Percentiles rank a stretch among this genome's conserved stretches.
These are phyloP conservation scores for Stichodactyla mertensii DNA, from an alignment of 64 coral and sea anemone genomes.

Conservation along the genomic window DNA sequence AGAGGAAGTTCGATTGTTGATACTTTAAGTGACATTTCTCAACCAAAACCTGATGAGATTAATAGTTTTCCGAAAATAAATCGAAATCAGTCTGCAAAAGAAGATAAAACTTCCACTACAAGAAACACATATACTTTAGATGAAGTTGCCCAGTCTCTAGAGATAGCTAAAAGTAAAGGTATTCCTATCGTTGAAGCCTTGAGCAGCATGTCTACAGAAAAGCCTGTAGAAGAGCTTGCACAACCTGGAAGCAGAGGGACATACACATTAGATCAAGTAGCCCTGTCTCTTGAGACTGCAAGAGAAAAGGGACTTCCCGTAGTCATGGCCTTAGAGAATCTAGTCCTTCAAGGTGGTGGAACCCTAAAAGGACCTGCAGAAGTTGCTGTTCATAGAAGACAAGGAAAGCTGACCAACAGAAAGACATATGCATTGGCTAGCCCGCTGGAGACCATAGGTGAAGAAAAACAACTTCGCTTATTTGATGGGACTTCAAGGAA, in stretches of 20 bases:
- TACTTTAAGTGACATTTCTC: conserved; percentile 28
- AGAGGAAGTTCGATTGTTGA: conserved; percentile 31
- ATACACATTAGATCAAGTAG: conserved; percentile 77
- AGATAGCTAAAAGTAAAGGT: conserved; percentile 64
- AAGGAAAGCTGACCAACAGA: conserved; percentile 77
- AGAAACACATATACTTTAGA: conserved; percentile 67
- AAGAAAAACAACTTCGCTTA: conserved; percentile 56
- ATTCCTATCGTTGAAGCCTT: conserved; percentile 71
- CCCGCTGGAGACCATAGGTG: conserved; percentile 82
- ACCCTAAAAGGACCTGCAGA: conserved; percentile 23
- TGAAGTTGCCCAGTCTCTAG: conserved; percentile 70
- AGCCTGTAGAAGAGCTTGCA: neutral
- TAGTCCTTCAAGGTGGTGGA: conserved; percentile 18
- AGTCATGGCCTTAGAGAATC: conserved; percentile 57
- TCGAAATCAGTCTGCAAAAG: neutral
- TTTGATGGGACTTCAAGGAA: conserved; percentile 73
- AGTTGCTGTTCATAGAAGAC: conserved; percentile 59
- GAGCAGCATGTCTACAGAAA: conserved; percentile 26
- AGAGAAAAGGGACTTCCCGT: conserved; percentile 68
- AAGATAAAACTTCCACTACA: neutral
- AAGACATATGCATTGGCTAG: conserved; percentile 88
- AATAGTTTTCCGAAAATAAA: neutral
- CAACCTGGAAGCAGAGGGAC: conserved; percentile 49
- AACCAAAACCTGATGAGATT: neutral
- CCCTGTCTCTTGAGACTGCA: conserved; percentile 58